Evolutionary conservation across 2,888 invertebrate species (phyloP), one percentile per base, ranked within the genome.

Genomic region (Netelia fuscicornis): DNA sequence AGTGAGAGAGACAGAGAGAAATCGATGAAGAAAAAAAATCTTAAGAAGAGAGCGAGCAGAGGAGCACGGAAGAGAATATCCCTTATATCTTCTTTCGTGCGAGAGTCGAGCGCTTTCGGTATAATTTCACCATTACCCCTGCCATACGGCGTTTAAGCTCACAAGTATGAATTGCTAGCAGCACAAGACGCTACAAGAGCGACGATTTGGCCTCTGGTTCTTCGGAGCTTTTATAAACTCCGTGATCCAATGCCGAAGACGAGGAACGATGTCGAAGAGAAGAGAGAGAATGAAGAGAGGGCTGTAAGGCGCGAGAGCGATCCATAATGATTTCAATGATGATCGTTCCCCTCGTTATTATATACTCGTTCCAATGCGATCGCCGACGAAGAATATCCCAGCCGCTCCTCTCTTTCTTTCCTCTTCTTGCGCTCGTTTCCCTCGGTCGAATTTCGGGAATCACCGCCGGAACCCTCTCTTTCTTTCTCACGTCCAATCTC

Each of bases 281-380:
- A 80, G 70, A 83, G 70, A 37, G 52, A 44, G 48, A 20, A 60
- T 54, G 70, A 72, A 72, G 83, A 83, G 56, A 62, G 64, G 13
- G 9, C 3, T 2, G 60, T 67, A 37, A 42, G 54, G 68, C 56
- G 82, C 83, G 85, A 82, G 83, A 85, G 81, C 87, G 88, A 91
- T 89, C 48, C 89, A 91, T 91, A 89, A 91, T 92, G 89, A 90
- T 91, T 87, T 89, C 86, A 83, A 88, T 89, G 90, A 91, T 91
- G 89, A 91, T 90, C 88, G 90, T 90, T 91, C 85, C 60, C 89
- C 89, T 90, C 89, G 89, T 92, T 91, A 90, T 90, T 89, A 90
- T 80, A 67, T 83, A 60, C 74, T 75, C 81, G 74, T 67, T 81
- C 71, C 77, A 78, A 78, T 54, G 44, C 78, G 30, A 56, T 20